Conservation (phyloP, 2,888 invertebrate species). For the Epinotia bilunana region DNA sequence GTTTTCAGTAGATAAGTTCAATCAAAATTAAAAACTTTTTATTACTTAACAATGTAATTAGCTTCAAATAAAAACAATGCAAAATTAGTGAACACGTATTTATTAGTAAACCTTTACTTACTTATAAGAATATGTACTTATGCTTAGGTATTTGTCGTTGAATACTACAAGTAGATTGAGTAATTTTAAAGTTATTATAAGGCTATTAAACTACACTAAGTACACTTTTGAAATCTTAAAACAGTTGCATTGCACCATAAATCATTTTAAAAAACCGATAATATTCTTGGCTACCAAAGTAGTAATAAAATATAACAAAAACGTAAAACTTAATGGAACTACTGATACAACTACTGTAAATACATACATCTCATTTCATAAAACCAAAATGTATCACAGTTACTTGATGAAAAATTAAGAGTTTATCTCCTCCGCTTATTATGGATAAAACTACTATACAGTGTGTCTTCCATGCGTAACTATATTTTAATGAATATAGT, state of each 20-base stretch:
- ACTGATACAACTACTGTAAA: not conserved
- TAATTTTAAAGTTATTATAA: conserved; percentile 21
- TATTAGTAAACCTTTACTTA: conserved; percentile 30
- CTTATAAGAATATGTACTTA: conserved; percentile 32
- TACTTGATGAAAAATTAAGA: not conserved
- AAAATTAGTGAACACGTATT: conserved; percentile 20
- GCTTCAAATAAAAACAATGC: not conserved
- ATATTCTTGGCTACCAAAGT: not conserved
- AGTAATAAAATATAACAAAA: not conserved
- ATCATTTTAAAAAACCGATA: not conserved
- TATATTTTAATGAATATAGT: no score
- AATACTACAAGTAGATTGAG: conserved; percentile 34
- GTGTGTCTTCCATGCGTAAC: no score
- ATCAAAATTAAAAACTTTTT: not conserved
- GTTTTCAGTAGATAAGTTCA: not conserved
- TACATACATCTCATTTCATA: not conserved
- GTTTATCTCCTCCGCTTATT: not conserved
- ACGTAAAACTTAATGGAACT: not conserved
- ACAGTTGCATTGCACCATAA: not conserved
- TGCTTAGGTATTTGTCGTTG: conserved; percentile 40
- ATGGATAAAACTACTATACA: not conserved
- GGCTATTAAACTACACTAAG: not conserved
- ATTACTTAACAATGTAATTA: not conserved
- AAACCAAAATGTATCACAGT: not conserved
- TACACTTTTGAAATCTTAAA: not conserved